Conservation (phyloP, 2,797 vertebrate species). For the Microchirus variegatus region DNA sequence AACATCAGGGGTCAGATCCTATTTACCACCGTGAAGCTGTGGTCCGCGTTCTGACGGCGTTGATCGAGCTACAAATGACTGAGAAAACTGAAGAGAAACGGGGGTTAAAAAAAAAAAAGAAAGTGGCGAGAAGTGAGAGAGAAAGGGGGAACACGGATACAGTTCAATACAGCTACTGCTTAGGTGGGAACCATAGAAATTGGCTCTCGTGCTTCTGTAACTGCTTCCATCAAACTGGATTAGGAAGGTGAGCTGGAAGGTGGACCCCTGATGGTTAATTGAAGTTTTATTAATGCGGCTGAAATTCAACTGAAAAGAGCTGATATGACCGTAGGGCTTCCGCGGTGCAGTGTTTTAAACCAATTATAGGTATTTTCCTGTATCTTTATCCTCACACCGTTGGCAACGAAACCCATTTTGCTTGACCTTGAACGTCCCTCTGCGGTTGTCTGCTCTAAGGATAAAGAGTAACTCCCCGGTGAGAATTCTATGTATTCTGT, state of each 20-base stretch:
- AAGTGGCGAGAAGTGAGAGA: conserved; percentile 36
- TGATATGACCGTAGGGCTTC: conserved; percentile 73
- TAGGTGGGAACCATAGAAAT: conserved; percentile 53
- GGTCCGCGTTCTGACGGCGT: conserved; percentile 49
- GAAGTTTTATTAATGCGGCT: conserved; percentile 78
- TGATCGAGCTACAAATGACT: conserved; percentile 61
- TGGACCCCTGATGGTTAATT: conserved; percentile 80
- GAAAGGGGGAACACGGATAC: conserved; percentile 33
- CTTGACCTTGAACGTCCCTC: conserved; percentile 81
- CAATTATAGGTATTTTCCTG: conserved; percentile 79
- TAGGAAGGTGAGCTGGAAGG: conserved; percentile 66
- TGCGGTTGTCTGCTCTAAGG: conserved; percentile 71
- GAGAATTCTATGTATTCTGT: conserved; percentile 78
- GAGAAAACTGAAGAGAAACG: conserved; percentile 37
- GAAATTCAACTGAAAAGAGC: conserved; percentile 71
- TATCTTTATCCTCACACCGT: conserved; percentile 70
- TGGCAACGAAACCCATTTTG: conserved; percentile 74
- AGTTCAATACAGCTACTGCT: conserved; percentile 39
- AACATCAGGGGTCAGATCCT: conserved; percentile 74
- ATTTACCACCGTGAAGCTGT: conserved; percentile 72
- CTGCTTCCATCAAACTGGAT: conserved; percentile 68
- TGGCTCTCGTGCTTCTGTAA: conserved; percentile 67
- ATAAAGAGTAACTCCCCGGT: conserved; percentile 66
- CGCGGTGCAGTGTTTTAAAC: conserved; percentile 73
- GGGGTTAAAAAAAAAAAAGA: conserved; percentile 23